A percentile compares a stretch with the other conserved stretches of the same genome.
phyloP scores from a whole-genome alignment of 2,113 vertebrate species.

The Opisthocomus hoazin region DNA sequence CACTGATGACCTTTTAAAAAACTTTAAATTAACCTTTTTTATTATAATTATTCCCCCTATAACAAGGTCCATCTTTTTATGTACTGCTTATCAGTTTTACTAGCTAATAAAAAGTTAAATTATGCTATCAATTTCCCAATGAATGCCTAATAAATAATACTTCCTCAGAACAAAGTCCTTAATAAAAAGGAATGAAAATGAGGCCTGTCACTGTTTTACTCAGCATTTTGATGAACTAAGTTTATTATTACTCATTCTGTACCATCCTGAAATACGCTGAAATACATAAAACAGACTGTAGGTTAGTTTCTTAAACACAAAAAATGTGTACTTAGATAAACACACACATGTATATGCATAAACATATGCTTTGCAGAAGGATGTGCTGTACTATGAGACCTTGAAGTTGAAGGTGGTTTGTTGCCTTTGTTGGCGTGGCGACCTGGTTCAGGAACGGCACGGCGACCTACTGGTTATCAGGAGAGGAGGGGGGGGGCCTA shows the following conservation, averaged over 20 bases:
- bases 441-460: no score
- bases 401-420: neutral
- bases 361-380: neutral
- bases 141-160: constrained; percentile 44
- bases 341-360: neutral
- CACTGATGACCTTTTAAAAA: constrained; percentile 12
- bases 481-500: no score
- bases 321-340: neutral
- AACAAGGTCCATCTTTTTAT: constrained; percentile 42
- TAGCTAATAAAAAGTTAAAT: constrained; percentile 48
- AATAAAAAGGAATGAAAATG: neutral
- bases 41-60: neutral
- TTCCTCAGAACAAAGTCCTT: neutral
- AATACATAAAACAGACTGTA: neutral
- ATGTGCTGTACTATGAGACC: neutral
- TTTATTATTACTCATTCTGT: neutral
- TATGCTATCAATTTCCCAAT: constrained; percentile 26
- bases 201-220: neutral
- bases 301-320: neutral
- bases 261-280: neutral
- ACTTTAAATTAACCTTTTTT: constrained; percentile 22
- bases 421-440: no score
- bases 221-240: neutral
- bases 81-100: constrained; percentile 46
- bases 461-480: no score